Base-by-base conservation (phyloP, 1,140 invertebrate genomes). In the Tenebrio molitor region DNA sequence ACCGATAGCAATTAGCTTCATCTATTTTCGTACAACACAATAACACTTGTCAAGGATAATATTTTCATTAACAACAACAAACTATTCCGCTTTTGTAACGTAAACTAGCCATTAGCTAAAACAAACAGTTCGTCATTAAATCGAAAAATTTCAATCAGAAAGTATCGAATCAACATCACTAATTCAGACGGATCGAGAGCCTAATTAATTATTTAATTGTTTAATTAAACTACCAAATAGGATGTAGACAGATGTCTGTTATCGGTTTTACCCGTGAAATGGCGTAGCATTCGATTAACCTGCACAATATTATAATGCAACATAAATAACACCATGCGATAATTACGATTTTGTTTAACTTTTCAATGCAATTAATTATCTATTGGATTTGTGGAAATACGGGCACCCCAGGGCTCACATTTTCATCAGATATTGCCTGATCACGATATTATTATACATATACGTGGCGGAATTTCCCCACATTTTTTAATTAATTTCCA, bases 1-100 rank as follows among this genome's bases (percentile, higher is more conserved):
- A 7, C 12, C n/a, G 12, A 39, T 39, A 39, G 29, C 15, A 46
- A 46, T 46, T 46, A 53, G 16, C 23, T 53, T 8, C 25, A 8
- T 8, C 25, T 29, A 29, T 29, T 29, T 8, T 29, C 25, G n/a
- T n/a, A n/a, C n/a, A n/a, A n/a, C 8, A 29, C 8, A 8, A 29
- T 53, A 53, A 39, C 36, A 39, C 36, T 8, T 12, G 6, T 21
- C 46, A 53, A 53, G 5, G 17, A 53, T 53, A 53, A 53, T 53
- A 53, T 21, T 53, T 53, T 21, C 46, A 23, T n/a, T 53, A 21
- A 12, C 17, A 23, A 21, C 7, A 6, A 15, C 8, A 29, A 29
- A 29, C 36, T 8, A 39, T 7, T 39, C n/a, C 36, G 12, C 2
- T 3, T 39, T 7, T 39, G 36, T 39, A n/a, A 10, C 29, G n/a